Percentiles rank a stretch among this genome's conserved stretches.
Evolutionary conservation across 1,140 invertebrate species (phyloP).

Genomic region (Meloidogyne floridensis): DNA sequence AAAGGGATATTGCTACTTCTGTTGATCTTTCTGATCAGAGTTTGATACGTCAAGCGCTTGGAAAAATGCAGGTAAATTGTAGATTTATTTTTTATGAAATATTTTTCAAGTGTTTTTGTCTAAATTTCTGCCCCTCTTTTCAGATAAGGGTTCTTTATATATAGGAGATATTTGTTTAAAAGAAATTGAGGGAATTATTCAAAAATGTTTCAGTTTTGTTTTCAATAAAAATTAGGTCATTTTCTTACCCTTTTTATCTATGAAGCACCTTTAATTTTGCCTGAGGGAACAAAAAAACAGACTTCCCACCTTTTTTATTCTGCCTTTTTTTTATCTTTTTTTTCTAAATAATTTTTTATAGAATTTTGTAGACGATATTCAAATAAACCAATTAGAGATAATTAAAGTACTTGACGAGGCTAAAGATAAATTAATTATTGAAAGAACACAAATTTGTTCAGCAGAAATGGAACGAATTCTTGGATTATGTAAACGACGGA

Average conservation of each 20-base stretch:
- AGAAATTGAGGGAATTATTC: too few relatives aligned
- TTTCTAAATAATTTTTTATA: slow-evolving; percentile 16
- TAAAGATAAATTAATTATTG: slow-evolving; percentile 39
- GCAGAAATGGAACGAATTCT: slow-evolving; percentile 52
- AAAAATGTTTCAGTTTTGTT: too few relatives aligned
- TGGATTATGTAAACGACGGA: slow-evolving; percentile 43
- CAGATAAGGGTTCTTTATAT: too few relatives aligned
- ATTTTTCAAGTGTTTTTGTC: too few relatives aligned
- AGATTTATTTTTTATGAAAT: not conserved
- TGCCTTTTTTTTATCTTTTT: not conserved
- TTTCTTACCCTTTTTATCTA: too few relatives aligned
- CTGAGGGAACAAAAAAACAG: not conserved
- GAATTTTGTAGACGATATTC: slow-evolving; percentile 52
- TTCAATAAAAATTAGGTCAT: not conserved
- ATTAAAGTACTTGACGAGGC: slow-evolving; percentile 47
- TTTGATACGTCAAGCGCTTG: slow-evolving; percentile 45
- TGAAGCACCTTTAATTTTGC: not conserved
- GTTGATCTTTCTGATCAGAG: slow-evolving; percentile 55
- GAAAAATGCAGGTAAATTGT: slow-evolving; percentile 43
- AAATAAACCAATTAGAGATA: slow-evolving; percentile 47
- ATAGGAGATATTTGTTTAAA: too few relatives aligned
- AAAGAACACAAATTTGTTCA: slow-evolving; percentile 50
- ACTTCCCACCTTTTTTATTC: not conserved
- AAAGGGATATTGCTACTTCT: slow-evolving; percentile 57
- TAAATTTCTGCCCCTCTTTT: too few relatives aligned